phyloP scores from a whole-genome alignment of 2,888 invertebrate species.

The Trissolcus japonicus region DNA sequence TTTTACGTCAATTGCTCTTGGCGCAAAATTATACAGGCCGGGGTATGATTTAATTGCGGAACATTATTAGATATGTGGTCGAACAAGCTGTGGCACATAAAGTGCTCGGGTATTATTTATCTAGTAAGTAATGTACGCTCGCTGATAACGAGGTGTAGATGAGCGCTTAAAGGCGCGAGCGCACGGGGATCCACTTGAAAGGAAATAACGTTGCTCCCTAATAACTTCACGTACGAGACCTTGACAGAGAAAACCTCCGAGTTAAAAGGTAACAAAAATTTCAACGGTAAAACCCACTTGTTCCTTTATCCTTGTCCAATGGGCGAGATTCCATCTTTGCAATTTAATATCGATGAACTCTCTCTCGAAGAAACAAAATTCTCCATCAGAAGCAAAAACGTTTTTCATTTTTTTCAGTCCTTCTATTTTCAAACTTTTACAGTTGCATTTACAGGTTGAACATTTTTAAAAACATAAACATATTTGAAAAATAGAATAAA shows the following conservation, averaged over 20 bases:
- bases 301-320: neutral
- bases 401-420: too few relatives aligned
- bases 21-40: conserved; percentile 35
- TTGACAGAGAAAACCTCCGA: conserved; percentile 62
- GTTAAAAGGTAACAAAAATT: conserved; percentile 5
- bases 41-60: conserved; percentile 50
- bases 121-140: conserved; percentile 53
- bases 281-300: neutral
- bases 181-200: conserved; percentile 34
- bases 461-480: too few relatives aligned
- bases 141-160: conserved; percentile 60
- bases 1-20: neutral
- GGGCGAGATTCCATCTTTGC: neutral
- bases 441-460: too few relatives aligned
- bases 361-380: conserved; percentile 15
- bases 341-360: conserved; percentile 8
- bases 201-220: conserved; percentile 61
- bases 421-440: too few relatives aligned
- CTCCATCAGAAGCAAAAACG: too few relatives aligned
- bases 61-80: conserved; percentile 51
- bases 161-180: conserved; percentile 53
- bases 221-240: conserved; percentile 64
- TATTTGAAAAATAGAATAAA: too few relatives aligned
- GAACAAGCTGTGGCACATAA: conserved; percentile 50
- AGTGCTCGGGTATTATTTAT: conserved; percentile 50